Base-by-base conservation (phyloP, 2,888 invertebrate genomes). In the Chaitophorus viminalis region DNA sequence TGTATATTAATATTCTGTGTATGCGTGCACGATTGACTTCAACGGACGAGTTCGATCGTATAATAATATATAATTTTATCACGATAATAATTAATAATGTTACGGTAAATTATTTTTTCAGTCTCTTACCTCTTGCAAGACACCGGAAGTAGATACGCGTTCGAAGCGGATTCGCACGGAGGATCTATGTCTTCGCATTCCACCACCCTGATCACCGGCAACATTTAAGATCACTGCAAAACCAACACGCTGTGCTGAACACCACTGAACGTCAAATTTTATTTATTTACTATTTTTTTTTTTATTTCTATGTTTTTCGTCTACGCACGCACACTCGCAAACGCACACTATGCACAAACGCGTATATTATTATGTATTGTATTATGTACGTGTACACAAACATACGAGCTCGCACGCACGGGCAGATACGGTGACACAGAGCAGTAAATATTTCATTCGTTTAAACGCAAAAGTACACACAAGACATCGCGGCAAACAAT, bases 181-280 rank as follows among this genome's bases (percentile, higher is more conserved):
- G 79, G 87, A 60, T 81, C 74, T 31, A 87, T 60, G 9, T 87
- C 87, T 81, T 87, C 87, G 87, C 87, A 87, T 81, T 87, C 87
- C 74, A 87, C 87, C 87, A 87, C 87, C 81, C 81, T 87, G 87
- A 87, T 87, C 39, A 87, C 87, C 81, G 87, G 87, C 87, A 87
- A 87, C 87, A 87, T 87, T 87, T 87, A 87, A 74, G 65, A 75
- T 46, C 81, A 11, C 87, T 87, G 87, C 36, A 81, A 87, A 87
- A 87, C 86, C 78, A 46, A 78, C 18, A 78, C 84, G 18, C 21
- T 21, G 29, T 52, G n/a, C 76, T 72, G 82, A 81, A 81, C 4
- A 60, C 60, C 0, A 21, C 60, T 60, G 21, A 60, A 36, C n/a
- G 36, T 21, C 60, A n/a, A 33, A 72, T 52, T 17, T 4, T 54